These are phyloP conservation scores for Drosophila ustulata DNA, from an alignment of 2,888 invertebrate species.

Conservation along the genomic window DNA sequence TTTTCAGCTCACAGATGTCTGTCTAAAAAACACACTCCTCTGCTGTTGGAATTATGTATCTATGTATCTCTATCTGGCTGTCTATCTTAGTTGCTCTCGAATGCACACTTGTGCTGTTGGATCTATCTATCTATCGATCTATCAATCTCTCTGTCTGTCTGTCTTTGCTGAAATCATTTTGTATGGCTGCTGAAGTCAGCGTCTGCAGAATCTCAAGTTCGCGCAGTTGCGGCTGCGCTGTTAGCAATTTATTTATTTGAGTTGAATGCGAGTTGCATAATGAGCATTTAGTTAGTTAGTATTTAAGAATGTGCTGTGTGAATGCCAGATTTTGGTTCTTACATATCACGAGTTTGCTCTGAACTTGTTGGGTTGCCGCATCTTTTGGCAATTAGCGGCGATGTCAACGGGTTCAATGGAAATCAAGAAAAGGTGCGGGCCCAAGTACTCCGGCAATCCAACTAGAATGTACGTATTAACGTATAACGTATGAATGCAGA, in stretches of 20 bases:
- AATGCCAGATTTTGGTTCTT: slow-evolving; percentile 50
- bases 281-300: slow-evolving; percentile 3
- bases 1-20: not conserved
- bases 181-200: not conserved
- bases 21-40: not conserved
- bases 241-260: not conserved
- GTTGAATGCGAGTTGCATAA: slow-evolving; percentile 3
- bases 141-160: not conserved
- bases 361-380: slow-evolving; percentile 55
- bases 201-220: slow-evolving; percentile 4
- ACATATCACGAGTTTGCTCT: slow-evolving; percentile 68
- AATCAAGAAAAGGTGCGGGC: slow-evolving; percentile 71
- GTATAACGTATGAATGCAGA: slow-evolving; percentile 20
- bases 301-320: slow-evolving; percentile 13
- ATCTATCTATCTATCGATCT: not conserved
- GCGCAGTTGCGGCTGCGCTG: not conserved
- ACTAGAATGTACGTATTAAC: not conserved
- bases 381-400: slow-evolving; percentile 73
- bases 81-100: not conserved
- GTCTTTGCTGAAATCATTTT: slow-evolving; percentile 4
- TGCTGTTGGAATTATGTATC: not conserved
- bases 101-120: not conserved
- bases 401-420: slow-evolving; percentile 77
- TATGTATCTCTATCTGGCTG: not conserved
- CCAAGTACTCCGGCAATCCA: slow-evolving; percentile 16